phyloP scores from a whole-genome alignment of 2,113 vertebrate species.

The Galemys pyrenaicus region DNA sequence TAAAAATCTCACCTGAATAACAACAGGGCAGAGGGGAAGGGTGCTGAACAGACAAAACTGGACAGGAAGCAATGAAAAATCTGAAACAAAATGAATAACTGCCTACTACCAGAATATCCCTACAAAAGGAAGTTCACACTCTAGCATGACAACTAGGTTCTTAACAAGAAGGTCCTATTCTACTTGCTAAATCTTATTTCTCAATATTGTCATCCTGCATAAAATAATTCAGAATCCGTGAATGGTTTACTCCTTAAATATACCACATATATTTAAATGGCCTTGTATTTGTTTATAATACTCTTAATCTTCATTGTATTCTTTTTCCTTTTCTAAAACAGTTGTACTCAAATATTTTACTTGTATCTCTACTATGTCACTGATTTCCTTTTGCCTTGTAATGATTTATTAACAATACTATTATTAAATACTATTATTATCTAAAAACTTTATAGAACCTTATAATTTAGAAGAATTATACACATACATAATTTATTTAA shows the following conservation, averaged over 20 bases:
- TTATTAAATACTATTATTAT: neutral
- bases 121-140: neutral
- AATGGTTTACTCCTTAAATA: neutral
- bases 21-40: neutral
- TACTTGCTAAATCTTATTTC: neutral
- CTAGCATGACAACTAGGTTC: neutral
- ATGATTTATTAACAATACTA: neutral
- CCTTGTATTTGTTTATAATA: neutral
- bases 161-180: neutral
- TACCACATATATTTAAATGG: neutral
- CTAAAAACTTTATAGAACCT: neutral
- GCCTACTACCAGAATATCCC: neutral
- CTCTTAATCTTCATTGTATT: neutral
- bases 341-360: neutral
- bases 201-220: neutral
- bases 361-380: neutral
- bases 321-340: neutral
- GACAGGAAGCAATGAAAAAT: neutral
- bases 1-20: neutral
- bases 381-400: constrained; percentile 2
- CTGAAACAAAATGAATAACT: neutral
- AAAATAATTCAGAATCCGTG: neutral
- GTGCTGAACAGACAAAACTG: neutral
- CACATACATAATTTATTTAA: neutral
- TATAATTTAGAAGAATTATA: neutral